These are phyloP conservation scores for Philereme transversata DNA, from an alignment of 2,888 invertebrate species.

Conservation along the genomic window DNA sequence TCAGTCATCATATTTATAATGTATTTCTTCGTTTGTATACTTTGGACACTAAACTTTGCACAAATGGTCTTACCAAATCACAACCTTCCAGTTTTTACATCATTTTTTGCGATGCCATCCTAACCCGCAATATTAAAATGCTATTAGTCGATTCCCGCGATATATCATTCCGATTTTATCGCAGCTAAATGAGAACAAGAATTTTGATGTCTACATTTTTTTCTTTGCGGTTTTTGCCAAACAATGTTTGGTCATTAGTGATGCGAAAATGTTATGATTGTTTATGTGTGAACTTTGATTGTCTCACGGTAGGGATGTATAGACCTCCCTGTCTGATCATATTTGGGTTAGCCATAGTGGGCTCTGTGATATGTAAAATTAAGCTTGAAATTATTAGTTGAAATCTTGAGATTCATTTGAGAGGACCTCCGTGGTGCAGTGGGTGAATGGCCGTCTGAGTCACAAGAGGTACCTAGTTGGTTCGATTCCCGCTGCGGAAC, in stretches of 20 bases:
- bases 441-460: no score
- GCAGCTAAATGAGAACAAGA: constrained; percentile 73
- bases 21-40: no score
- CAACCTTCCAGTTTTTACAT: constrained; percentile 39
- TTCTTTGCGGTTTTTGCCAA: constrained; percentile 55
- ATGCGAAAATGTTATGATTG: constrained; percentile 46
- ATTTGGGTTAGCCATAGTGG: constrained; percentile 19
- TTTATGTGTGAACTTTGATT: constrained; percentile 50
- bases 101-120: constrained; percentile 49
- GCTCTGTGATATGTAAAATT: constrained; percentile 13
- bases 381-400: constrained; percentile 5
- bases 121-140: constrained; percentile 78
- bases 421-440: no score
- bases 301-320: constrained; percentile 41
- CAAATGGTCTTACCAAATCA: background rate
- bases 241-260: constrained; percentile 66
- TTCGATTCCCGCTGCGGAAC: no score
- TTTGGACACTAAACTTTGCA: no score
- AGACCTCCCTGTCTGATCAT: constrained; percentile 46
- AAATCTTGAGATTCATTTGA: no score
- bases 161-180: constrained; percentile 79
- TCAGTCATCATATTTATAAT: no score
- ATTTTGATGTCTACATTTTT: constrained; percentile 73
- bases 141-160: constrained; percentile 75
- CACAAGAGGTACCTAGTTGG: no score